Base-by-base conservation (phyloP, 2,888 invertebrate species). In the Xestobium rufovillosum region DNA sequence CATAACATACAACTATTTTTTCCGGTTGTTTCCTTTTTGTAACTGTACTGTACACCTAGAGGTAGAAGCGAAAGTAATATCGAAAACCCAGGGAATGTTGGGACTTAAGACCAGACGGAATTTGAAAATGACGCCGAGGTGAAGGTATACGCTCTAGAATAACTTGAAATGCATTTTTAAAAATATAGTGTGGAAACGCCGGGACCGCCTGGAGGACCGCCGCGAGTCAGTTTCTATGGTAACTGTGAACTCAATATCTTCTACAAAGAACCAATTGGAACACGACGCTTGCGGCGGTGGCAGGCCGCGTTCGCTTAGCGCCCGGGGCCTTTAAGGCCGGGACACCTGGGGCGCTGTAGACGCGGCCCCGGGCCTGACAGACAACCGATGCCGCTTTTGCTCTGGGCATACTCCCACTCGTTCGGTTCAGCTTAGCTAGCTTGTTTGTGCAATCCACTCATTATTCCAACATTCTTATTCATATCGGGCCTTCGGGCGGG, bases 191-290 rank as follows among this genome's bases (percentile, higher is more conserved):
- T n/a, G n/a, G n/a, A n/a, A n/a, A n/a, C n/a, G n/a, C n/a, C n/a
- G n/a, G n/a, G n/a, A n/a, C n/a, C n/a, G n/a, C n/a, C n/a, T n/a
- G n/a, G n/a, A n/a, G n/a, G n/a, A n/a, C n/a, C n/a, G n/a, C n/a
- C 23, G 6, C 23, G 23, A 43, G 52, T 50, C 40, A 45, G 56
- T 60, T 50, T 48, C 59, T 56, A 59, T 58, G 57, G 57, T 50
- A 48, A 60, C 55, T 50, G 45, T 45, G 49, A 57, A 60, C 58
- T 57, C 59, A 56, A 57, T 59, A 59, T 57, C 58, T 53, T 57
- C 56, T 52, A 55, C 59, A 59, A 54, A 57, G 57, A 58, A 57
- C 55, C 55, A 56, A 57, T 57, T 56, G 55, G 49, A 42, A 39
- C 43, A 39, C 34, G 47, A 23, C 36, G 48, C 50, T 44, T 16